A percentile compares a stretch with the other conserved stretches of the same genome.
Evolutionary conservation across 2,888 invertebrate genomes (phyloP).

Genomic region (Pseudococcus longispinus): DNA sequence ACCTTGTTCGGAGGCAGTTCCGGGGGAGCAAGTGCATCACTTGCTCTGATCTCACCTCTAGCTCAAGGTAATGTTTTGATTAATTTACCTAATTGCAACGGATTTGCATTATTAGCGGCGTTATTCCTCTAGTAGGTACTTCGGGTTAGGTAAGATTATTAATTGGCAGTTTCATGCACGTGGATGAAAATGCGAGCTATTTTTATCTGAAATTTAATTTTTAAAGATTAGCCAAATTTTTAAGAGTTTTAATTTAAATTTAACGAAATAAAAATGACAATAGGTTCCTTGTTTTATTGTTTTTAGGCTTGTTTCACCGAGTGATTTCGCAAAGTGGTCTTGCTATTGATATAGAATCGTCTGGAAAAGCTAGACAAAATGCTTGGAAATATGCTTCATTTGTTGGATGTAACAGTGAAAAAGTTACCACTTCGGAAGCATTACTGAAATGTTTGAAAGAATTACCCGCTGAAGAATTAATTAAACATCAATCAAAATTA

Average conservation of each 20-base stretch:
- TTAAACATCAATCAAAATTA: background rate
- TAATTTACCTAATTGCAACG: background rate
- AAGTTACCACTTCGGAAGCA: slow-evolving; percentile 63
- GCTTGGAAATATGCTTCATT: slow-evolving; percentile 69
- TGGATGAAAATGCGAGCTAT: too few species aligned
- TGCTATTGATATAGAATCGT: slow-evolving; percentile 67
- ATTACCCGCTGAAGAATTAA: slow-evolving; percentile 68
- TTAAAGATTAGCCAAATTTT: too few species aligned
- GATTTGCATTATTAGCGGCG: too few species aligned
- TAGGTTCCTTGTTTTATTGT: background rate
- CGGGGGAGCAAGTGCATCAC: slow-evolving; percentile 51
- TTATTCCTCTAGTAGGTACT: background rate
- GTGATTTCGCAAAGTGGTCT: slow-evolving; percentile 76
- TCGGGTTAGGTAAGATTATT: too few species aligned
- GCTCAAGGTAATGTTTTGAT: slow-evolving; percentile 57
- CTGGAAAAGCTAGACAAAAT: slow-evolving; percentile 68
- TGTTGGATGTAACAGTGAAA: slow-evolving; percentile 67
- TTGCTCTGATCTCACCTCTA: slow-evolving; percentile 58
- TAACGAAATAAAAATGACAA: too few species aligned
- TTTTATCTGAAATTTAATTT: too few species aligned
- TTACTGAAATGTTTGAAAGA: slow-evolving; percentile 72
- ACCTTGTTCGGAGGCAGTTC: slow-evolving; percentile 59
- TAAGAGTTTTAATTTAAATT: too few species aligned
- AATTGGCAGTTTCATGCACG: too few species aligned
- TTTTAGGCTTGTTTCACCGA: slow-evolving; percentile 66